A percentile compares a stretch with the other conserved stretches of the same genome.
Evolutionary conservation across 2,888 invertebrate genomes (phyloP).

Genomic region (Drosophila dives): DNA sequence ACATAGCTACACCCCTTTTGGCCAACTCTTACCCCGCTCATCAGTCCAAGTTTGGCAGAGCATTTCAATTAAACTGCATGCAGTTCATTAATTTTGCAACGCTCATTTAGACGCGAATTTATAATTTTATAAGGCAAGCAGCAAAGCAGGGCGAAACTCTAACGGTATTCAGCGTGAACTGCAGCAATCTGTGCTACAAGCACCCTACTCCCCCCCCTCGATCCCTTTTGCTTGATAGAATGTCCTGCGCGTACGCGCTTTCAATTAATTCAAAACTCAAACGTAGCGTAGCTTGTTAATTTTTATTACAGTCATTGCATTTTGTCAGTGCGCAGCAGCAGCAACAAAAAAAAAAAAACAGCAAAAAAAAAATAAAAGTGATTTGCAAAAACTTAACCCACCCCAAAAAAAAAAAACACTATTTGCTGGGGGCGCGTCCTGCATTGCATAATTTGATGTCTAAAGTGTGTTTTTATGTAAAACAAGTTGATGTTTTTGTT

Average conservation of each 20-base stretch:
- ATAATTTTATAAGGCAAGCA: constrained; percentile 65
- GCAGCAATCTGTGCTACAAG: constrained; percentile 20
- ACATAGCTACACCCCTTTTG: constrained; percentile 6
- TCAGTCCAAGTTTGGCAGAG: constrained; percentile 44
- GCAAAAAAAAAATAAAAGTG: constrained; percentile 1
- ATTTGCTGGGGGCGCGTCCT: constrained; percentile 20
- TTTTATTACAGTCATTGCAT: constrained; percentile 79
- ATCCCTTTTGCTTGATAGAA: constrained; percentile 17
- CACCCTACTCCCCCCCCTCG: neutral
- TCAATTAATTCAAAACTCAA: constrained; percentile 81
- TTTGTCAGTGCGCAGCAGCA: constrained; percentile 57
- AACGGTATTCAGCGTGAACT: constrained; percentile 12
- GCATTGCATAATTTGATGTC: constrained; percentile 76
- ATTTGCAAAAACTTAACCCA: constrained; percentile 1
- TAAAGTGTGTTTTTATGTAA: constrained; percentile 77
- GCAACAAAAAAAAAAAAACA: constrained; percentile 5
- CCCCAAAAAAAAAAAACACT: neutral
- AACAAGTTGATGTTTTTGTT: constrained; percentile 65
- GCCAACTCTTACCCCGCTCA: neutral
- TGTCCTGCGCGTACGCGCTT: constrained; percentile 79
- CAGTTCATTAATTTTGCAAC: constrained; percentile 79
- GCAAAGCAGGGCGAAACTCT: neutral
- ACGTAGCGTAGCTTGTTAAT: constrained; percentile 81
- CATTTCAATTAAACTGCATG: constrained; percentile 81
- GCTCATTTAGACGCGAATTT: constrained; percentile 79